A percentile compares a stretch with the other conserved stretches of the same genome.
These are phyloP conservation scores for Acleris emargana DNA, from an alignment of 2,888 invertebrate species.

Conservation along the genomic window DNA sequence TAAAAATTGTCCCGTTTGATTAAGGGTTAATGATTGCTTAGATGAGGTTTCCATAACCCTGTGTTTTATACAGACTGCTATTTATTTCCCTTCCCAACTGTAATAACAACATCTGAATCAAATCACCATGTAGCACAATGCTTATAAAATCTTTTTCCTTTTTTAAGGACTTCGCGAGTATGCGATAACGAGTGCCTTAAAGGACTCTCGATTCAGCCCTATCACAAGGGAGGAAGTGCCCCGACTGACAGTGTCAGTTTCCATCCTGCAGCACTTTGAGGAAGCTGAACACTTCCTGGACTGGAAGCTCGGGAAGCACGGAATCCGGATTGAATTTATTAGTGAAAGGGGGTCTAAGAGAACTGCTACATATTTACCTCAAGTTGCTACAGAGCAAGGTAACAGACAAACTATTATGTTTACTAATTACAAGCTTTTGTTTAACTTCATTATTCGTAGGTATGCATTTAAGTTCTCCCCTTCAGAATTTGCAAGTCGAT, in stretches of 20 bases:
- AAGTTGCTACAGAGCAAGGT: conserved; percentile 99
- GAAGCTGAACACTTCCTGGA: conserved; percentile 97
- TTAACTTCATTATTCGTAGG: too few species aligned
- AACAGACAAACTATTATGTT: neutral
- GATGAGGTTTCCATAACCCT: too few species aligned
- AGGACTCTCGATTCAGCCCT: conserved; percentile 98
- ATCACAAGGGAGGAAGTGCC: conserved; percentile 97
- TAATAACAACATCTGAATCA: too few species aligned
- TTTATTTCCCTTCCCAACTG: too few species aligned
- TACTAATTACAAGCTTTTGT: too few species aligned
- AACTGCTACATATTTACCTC: conserved; percentile 99
- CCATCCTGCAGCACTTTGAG: conserved; percentile 97
- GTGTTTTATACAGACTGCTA: too few species aligned
- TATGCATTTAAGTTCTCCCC: too few species aligned
- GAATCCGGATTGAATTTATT: conserved; percentile 98
- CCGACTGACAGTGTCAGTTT: conserved; percentile 96
- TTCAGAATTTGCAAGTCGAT: too few species aligned
- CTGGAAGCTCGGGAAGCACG: conserved; percentile 98
- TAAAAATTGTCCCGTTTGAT: too few species aligned
- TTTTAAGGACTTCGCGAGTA: conserved; percentile 94
- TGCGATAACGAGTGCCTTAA: conserved; percentile 98
- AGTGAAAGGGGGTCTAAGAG: conserved; percentile 96
- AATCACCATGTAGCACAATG: too few species aligned
- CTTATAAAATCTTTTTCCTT: too few species aligned
- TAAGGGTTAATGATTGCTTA: too few species aligned